These are phyloP conservation scores for Tragelaphus scriptus DNA, from an alignment of 2,113 vertebrate species.

Conservation along the genomic window DNA sequence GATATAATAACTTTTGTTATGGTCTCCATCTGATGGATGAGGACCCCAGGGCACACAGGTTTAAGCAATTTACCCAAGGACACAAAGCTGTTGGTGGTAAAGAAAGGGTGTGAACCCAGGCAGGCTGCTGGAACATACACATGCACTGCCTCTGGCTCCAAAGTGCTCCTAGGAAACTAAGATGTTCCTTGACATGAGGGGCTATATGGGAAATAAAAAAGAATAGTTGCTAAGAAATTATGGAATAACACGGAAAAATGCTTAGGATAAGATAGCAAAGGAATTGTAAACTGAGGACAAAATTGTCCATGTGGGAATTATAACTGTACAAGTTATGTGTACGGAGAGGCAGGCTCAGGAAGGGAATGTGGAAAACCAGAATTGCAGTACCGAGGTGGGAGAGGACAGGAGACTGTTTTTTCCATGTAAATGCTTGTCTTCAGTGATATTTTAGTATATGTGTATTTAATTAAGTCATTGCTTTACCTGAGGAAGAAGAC, in stretches of 20 bases:
- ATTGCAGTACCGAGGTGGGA: neutral
- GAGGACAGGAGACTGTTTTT: neutral
- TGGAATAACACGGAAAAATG: neutral
- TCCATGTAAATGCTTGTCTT: neutral
- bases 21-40: neutral
- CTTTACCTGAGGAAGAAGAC: constrained; percentile 62
- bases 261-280: neutral
- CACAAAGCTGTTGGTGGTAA: neutral
- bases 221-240: neutral
- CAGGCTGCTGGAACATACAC: neutral
- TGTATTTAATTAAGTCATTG: neutral
- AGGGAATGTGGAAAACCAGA: neutral
- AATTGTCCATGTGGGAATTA: neutral
- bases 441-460: neutral
- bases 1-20: neutral
- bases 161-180: neutral
- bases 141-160: neutral
- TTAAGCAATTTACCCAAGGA: neutral
- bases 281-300: neutral
- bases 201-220: neutral
- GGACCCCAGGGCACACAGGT: neutral
- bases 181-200: neutral
- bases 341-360: neutral
- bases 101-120: neutral
- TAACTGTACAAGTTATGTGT: neutral